Conservation (phyloP, 2,888 invertebrate genomes). For the Drosophila niveifrons region DNA sequence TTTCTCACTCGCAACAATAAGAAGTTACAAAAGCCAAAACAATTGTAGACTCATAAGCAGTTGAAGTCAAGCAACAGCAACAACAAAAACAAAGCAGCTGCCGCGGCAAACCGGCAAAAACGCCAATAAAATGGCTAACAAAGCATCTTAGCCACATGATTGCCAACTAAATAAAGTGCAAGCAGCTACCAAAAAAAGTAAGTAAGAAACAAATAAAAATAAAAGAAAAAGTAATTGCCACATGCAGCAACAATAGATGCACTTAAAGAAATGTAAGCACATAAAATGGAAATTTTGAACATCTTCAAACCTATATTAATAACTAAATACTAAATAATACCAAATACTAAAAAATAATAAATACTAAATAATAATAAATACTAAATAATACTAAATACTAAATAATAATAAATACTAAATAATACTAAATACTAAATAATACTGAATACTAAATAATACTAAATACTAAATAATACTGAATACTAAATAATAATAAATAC, state of each 20-base stretch:
- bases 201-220: neutral
- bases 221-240: slow-evolving; percentile 15
- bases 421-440: no score
- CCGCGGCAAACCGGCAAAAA: slow-evolving; percentile 7
- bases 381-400: no score
- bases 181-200: slow-evolving; percentile 7
- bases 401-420: no score
- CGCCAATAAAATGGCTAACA: slow-evolving; percentile 41
- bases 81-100: slow-evolving; percentile 6
- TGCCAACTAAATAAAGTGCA: slow-evolving; percentile 26
- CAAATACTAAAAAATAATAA: no score
- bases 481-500: no score
- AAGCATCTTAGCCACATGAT: slow-evolving; percentile 41
- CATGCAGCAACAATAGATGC: slow-evolving; percentile 7
- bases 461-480: no score
- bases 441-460: no score
- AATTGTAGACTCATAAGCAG: slow-evolving; percentile 27
- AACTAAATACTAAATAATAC: no score
- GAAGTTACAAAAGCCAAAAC: neutral
- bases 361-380: no score
- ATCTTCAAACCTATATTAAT: no score
- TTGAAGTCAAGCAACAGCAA: slow-evolving; percentile 2
- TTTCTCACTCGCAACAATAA: slow-evolving; percentile 8
- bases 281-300: no score
- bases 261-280: slow-evolving; percentile 8